phyloP scores from a whole-genome alignment of 2,113 vertebrate species.

The Seriola rivoliana region DNA sequence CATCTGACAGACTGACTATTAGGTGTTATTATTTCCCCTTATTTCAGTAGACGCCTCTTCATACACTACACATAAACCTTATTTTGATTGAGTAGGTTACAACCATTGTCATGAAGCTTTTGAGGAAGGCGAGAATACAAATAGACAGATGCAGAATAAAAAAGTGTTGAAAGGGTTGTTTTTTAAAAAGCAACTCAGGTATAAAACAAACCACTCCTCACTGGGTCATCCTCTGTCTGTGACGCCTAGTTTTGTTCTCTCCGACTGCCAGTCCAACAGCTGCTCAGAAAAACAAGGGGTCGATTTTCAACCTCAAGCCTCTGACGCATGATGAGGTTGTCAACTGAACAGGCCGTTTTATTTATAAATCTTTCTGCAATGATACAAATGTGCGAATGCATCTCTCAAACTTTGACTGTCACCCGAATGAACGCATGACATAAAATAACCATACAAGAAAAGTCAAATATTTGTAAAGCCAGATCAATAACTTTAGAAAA shows the following conservation, averaged over 20 bases:
- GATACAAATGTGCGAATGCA: neutral
- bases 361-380: slow-evolving; percentile 11
- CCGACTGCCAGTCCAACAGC: slow-evolving; percentile 56
- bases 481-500: neutral
- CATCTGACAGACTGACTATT: slow-evolving; percentile 83
- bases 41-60: slow-evolving; percentile 63
- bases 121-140: slow-evolving; percentile 68
- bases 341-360: slow-evolving; percentile 9
- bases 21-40: slow-evolving; percentile 76
- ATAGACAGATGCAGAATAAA: slow-evolving; percentile 63
- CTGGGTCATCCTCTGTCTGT: slow-evolving; percentile 59
- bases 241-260: slow-evolving; percentile 63
- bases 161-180: slow-evolving; percentile 69
- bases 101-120: slow-evolving; percentile 69
- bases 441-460: neutral
- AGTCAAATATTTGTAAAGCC: neutral
- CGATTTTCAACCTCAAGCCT: slow-evolving; percentile 39
- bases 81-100: slow-evolving; percentile 82
- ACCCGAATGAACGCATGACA: slow-evolving; percentile 7
- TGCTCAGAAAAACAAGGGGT: slow-evolving; percentile 42
- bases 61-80: slow-evolving; percentile 59
- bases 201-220: slow-evolving; percentile 63
- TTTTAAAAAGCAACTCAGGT: slow-evolving; percentile 57
- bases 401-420: slow-evolving; percentile 16
- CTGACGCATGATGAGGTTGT: slow-evolving; percentile 31